Evolutionary conservation across 2,113 vertebrate genomes (phyloP).

Genomic region (Cichladusa arquata): DNA sequence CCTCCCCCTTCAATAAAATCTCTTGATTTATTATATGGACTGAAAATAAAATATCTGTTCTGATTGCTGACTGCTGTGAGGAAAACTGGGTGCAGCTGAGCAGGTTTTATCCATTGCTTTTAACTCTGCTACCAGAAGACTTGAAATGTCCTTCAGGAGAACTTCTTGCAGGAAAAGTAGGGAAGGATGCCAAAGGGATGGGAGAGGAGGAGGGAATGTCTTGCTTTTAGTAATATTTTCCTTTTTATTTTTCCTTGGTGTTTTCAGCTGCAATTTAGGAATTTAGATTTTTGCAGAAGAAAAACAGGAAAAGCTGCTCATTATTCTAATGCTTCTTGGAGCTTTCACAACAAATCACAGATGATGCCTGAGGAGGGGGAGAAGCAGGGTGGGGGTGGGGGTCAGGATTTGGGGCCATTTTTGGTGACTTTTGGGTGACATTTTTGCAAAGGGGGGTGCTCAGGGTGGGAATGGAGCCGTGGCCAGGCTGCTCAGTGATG

Average conservation of each 20-base stretch:
- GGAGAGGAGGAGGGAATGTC: neutral
- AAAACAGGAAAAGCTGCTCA: neutral
- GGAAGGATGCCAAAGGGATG: neutral
- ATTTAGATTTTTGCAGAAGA: neutral
- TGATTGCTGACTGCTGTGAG: neutral
- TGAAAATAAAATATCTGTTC: neutral
- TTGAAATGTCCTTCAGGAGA: conserved; percentile 40
- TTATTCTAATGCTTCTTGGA: neutral
- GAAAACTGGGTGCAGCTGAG: neutral
- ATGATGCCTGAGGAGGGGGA: neutral
- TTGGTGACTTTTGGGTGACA: neutral
- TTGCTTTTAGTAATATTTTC: neutral
- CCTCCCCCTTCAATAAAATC: neutral
- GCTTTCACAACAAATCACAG: neutral
- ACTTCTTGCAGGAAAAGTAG: neutral
- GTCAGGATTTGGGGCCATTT: accelerated
- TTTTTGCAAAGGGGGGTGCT: neutral
- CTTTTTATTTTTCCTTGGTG: neutral
- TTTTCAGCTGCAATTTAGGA: neutral
- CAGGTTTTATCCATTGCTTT: neutral
- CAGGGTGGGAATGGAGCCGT: neutral
- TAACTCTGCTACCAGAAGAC: conserved; percentile 11
- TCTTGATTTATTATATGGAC: neutral
- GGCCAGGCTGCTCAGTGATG: neutral
- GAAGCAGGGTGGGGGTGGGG: neutral